These are phyloP conservation scores for Sternotherus odoratus DNA, from an alignment of 2,797 vertebrate species.

Conservation along the genomic window DNA sequence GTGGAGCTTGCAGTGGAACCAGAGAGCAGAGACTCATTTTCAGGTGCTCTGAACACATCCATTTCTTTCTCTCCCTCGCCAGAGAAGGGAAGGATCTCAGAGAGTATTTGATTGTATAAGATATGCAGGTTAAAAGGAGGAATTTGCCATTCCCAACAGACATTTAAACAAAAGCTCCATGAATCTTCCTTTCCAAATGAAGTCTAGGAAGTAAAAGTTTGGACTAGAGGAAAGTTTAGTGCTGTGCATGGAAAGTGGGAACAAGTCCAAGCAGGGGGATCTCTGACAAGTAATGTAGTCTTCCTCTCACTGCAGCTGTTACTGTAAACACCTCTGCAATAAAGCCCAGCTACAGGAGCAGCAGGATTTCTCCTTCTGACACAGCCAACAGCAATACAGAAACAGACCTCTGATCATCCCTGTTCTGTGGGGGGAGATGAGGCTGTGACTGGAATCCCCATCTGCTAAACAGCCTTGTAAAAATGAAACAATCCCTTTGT, in stretches of 20 bases:
- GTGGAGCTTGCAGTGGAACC: neutral
- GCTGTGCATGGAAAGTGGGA: neutral
- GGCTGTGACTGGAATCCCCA: neutral
- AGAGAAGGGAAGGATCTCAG: neutral
- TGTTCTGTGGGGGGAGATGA: accelerated
- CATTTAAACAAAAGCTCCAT: neutral
- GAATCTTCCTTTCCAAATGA: neutral
- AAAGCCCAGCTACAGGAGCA: neutral
- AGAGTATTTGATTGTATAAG: neutral
- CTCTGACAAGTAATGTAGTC: neutral
- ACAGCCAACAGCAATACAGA: slow-evolving; percentile 20
- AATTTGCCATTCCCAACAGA: neutral
- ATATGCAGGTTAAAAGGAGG: slow-evolving; percentile 8
- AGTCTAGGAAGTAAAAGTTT: neutral
- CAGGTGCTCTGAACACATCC: slow-evolving; percentile 78
- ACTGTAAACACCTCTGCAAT: neutral
- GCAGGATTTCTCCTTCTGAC: slow-evolving; percentile 10
- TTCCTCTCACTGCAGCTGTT: neutral
- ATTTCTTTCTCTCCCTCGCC: slow-evolving; percentile 58
- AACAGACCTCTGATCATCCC: neutral
- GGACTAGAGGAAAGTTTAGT: neutral
- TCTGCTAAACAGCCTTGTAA: neutral
- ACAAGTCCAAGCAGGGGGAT: neutral
- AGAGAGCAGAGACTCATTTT: slow-evolving; percentile 78
- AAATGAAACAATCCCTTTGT: neutral